phyloP scores from a whole-genome alignment of 2,797 vertebrate species.

The Fundulus diaphanus region DNA sequence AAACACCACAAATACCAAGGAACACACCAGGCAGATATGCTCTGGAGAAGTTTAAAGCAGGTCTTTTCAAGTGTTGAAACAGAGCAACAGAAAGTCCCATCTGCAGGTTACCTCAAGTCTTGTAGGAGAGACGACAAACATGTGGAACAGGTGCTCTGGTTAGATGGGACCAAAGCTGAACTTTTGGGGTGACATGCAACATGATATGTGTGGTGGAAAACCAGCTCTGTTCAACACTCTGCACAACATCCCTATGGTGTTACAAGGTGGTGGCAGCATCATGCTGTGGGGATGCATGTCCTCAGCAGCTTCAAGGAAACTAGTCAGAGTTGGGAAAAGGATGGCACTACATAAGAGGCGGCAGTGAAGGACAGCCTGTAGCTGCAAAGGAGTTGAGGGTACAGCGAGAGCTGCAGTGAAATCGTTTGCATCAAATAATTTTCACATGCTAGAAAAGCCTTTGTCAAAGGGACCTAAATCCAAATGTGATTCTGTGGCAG shows the following conservation, averaged over 20 bases:
- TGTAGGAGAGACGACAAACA: not conserved
- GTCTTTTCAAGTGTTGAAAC: too few species aligned
- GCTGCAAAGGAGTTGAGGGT: not conserved
- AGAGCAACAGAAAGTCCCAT: not conserved
- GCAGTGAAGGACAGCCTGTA: not conserved
- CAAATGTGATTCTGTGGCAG: not conserved
- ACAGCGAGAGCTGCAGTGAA: not conserved
- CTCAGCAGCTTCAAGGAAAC: not conserved
- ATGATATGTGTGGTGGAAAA: not conserved
- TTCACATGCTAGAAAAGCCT: not conserved
- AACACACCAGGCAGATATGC: not conserved
- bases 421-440: not conserved
- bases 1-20: not conserved
- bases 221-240: not conserved
- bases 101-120: not conserved
- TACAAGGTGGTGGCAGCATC: not conserved
- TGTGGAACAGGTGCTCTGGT: not conserved
- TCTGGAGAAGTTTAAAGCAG: not conserved
- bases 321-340: not conserved
- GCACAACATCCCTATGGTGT: not conserved
- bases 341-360: not conserved
- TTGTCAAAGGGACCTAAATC: not conserved
- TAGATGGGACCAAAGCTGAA: not conserved
- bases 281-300: not conserved
- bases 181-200: not conserved